A percentile compares a stretch with the other conserved stretches of the same genome.
These are phyloP conservation scores for Psilanteris sp. DNA, from an alignment of 1,140 invertebrate genomes.

Conservation along the genomic window DNA sequence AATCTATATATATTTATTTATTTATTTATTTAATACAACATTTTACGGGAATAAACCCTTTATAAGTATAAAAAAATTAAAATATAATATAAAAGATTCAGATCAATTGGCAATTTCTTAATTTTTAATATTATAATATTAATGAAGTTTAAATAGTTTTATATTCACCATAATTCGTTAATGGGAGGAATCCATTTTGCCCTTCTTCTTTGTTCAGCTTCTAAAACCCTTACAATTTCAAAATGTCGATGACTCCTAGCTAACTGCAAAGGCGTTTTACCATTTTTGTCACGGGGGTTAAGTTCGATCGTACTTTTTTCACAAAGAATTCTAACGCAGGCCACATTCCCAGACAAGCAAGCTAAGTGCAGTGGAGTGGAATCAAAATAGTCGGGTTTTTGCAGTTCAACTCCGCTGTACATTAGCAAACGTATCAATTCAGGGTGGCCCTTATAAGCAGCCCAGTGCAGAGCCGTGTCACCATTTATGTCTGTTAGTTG, in stretches of 20 bases:
- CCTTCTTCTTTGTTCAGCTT: constrained; percentile 88
- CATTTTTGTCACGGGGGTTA: constrained; percentile 92
- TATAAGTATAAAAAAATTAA: no score
- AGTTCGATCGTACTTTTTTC: constrained; percentile 94
- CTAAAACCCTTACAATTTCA: constrained; percentile 89
- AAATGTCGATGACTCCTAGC: constrained; percentile 92
- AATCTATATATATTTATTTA: no score
- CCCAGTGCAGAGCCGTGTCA: constrained; percentile 95
- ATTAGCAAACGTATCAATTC: constrained; percentile 93
- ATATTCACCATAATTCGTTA: constrained; percentile 93
- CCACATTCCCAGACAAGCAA: constrained; percentile 92
- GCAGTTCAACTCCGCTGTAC: constrained; percentile 92
- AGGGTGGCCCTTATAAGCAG: constrained; percentile 93
- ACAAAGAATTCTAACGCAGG: constrained; percentile 89
- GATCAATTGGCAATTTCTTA: no score
- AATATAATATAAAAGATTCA: no score
- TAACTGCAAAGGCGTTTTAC: constrained; percentile 92
- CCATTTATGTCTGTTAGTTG: constrained; percentile 94
- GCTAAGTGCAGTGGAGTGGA: constrained; percentile 95
- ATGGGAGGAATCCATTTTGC: constrained; percentile 91
- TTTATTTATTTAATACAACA: no score
- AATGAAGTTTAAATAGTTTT: no score
- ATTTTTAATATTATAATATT: no score
- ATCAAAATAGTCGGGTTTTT: constrained; percentile 94
- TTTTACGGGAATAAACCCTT: no score